phyloP scores from a whole-genome alignment of 2,797 vertebrate genomes.

The Sus cebifrons region DNA sequence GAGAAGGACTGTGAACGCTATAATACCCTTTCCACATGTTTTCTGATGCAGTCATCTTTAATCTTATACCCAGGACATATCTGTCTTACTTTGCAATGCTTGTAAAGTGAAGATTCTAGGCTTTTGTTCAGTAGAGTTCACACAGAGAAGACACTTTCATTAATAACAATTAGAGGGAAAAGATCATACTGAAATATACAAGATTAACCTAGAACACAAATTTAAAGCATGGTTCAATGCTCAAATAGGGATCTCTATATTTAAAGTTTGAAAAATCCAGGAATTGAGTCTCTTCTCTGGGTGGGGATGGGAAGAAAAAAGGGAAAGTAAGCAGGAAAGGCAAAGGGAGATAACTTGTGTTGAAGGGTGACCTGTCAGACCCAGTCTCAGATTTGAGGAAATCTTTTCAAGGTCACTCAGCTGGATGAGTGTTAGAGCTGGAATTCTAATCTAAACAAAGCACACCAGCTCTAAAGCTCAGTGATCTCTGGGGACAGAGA shows the following conservation, averaged over 20 bases:
- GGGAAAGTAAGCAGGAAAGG: not conserved
- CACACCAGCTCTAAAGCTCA: not conserved
- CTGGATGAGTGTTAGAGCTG: not conserved
- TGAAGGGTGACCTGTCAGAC: not conserved
- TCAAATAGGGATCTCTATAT: conserved; percentile 33
- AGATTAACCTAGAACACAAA: conserved; percentile 66
- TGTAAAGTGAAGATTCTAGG: conserved; percentile 30
- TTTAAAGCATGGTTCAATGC: conserved; percentile 42
- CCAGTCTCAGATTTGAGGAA: not conserved
- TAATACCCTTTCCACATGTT: conserved; percentile 42
- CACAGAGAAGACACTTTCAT: not conserved
- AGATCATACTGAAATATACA: conserved; percentile 33
- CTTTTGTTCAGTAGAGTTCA: conserved; percentile 61
- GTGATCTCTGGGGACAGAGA: not conserved
- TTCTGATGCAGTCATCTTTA: conserved; percentile 52
- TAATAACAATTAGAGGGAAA: conserved; percentile 68
- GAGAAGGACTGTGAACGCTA: conserved; percentile 63
- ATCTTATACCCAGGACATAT: conserved; percentile 39
- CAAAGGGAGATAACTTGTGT: not conserved
- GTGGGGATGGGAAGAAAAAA: not conserved
- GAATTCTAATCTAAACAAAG: conserved; percentile 48
- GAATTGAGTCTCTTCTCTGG: not conserved
- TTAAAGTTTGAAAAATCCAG: conserved; percentile 27
- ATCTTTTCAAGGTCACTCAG: conserved; percentile 48
- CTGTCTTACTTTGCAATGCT: conserved; percentile 60